These are phyloP conservation scores for Cephus pulcher DNA, from an alignment of 2,888 invertebrate genomes.

Conservation along the genomic window DNA sequence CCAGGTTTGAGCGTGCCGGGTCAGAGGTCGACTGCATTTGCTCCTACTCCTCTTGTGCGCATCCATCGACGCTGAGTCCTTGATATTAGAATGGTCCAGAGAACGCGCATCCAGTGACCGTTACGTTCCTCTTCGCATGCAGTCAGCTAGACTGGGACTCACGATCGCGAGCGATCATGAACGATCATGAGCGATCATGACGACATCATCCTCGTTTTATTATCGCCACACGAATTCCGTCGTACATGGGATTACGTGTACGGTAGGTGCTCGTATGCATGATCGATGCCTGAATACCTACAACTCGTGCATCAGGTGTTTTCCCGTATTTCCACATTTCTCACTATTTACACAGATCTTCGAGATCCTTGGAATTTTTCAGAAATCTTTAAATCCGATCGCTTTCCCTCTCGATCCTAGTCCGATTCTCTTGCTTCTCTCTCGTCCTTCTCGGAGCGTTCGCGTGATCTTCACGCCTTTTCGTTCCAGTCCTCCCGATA, in stretches of 20 bases:
- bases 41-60: constrained; percentile 44
- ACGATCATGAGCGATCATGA: constrained; percentile 26
- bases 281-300: neutral
- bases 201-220: constrained; percentile 46
- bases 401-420: neutral
- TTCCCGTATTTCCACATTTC: neutral
- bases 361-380: neutral
- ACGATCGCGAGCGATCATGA: constrained; percentile 2
- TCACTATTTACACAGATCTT: neutral
- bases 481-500: neutral
- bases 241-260: neutral
- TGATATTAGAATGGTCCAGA: constrained; percentile 65
- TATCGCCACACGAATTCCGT: constrained; percentile 39
- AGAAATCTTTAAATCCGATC: neutral
- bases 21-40: constrained; percentile 58
- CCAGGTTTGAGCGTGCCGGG: constrained; percentile 62
- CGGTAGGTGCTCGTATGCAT: neutral
- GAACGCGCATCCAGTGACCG: constrained; percentile 52
- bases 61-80: constrained; percentile 49
- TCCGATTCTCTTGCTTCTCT: neutral
- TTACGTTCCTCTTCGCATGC: constrained; percentile 31
- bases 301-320: neutral
- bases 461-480: neutral
- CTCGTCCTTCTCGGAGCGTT: neutral
- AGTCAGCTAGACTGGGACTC: constrained; percentile 2